Evolutionary conservation across 2,888 invertebrate genomes (phyloP).

Genomic region (Pediacus dermestoides): DNA sequence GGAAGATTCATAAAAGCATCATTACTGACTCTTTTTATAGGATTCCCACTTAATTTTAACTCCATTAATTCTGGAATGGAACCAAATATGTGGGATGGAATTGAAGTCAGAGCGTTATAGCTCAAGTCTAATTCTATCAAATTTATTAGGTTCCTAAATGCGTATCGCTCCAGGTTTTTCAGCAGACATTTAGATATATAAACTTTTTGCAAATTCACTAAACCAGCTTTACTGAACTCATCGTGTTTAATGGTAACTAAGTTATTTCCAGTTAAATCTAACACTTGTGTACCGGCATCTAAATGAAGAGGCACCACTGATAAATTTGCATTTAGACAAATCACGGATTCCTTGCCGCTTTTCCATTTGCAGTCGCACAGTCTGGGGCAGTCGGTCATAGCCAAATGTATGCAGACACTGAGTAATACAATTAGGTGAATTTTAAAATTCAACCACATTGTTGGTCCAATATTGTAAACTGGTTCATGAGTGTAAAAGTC

Average conservation of each 20-base stretch:
- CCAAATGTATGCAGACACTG: conserved; percentile 47
- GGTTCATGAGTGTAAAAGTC: conserved; percentile 3
- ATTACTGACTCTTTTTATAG: conserved; percentile 65
- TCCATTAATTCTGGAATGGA: conserved; percentile 72
- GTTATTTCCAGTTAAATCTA: conserved; percentile 74
- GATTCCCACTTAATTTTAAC: conserved; percentile 71
- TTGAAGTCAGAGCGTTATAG: conserved; percentile 62
- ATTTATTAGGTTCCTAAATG: conserved; percentile 75
- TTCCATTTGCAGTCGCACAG: conserved; percentile 88
- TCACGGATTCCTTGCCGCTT: conserved; percentile 79
- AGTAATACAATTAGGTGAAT: conserved; percentile 36
- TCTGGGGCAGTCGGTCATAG: conserved; percentile 64
- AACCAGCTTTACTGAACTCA: conserved; percentile 69
- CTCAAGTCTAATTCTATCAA: conserved; percentile 79
- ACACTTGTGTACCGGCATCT: conserved; percentile 74
- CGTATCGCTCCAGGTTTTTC: conserved; percentile 64
- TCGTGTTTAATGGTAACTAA: conserved; percentile 65
- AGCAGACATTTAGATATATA: conserved; percentile 70
- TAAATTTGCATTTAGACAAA: conserved; percentile 74
- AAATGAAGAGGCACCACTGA: conserved; percentile 69
- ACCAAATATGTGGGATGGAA: conserved; percentile 72
- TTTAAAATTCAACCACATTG: conserved; percentile 12
- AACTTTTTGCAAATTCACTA: conserved; percentile 77
- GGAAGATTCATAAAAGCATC: conserved; percentile 66
- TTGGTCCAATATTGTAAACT: conserved; percentile 6